Conservation (phyloP, 2,888 invertebrate species). For the Xylocampa areola region DNA sequence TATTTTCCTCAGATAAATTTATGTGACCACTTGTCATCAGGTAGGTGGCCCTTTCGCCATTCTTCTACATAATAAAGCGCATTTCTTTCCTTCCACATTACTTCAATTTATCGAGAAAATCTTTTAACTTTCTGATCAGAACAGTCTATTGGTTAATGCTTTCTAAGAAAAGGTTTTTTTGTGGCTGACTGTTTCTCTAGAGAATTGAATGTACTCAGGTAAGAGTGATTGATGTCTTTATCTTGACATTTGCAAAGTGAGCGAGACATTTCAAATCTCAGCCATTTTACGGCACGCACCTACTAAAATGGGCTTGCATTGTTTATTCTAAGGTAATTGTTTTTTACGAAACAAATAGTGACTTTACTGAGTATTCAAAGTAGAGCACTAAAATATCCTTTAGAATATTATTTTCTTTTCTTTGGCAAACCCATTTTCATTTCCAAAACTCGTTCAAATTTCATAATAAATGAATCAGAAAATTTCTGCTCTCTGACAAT, state of each 20-base stretch:
- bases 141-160: conserved; percentile 63
- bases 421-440: too few relatives aligned
- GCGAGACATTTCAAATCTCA: conserved; percentile 71
- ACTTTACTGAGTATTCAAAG: too few relatives aligned
- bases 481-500: conserved; percentile 11
- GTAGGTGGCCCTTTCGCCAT: conserved; percentile 41
- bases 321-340: conserved; percentile 24
- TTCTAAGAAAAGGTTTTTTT: conserved; percentile 64
- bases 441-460: too few relatives aligned
- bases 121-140: conserved; percentile 57
- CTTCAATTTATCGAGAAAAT: conserved; percentile 56
- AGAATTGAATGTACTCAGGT: conserved; percentile 76
- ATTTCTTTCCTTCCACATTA: conserved; percentile 52
- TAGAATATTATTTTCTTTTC: too few relatives aligned
- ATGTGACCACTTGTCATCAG: conserved; percentile 53
- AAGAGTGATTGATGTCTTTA: conserved; percentile 79
- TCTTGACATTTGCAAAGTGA: conserved; percentile 73
- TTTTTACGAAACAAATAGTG: too few relatives aligned
- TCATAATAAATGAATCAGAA: conserved; percentile 2
- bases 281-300: conserved; percentile 60
- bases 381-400: too few relatives aligned
- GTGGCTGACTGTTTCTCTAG: conserved; percentile 69
- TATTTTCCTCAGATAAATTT: conserved; percentile 46
- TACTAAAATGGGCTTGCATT: conserved; percentile 36
- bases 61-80: conserved; percentile 49